Conservation (phyloP, 2,888 invertebrate species). For the Thumatha senex region DNA sequence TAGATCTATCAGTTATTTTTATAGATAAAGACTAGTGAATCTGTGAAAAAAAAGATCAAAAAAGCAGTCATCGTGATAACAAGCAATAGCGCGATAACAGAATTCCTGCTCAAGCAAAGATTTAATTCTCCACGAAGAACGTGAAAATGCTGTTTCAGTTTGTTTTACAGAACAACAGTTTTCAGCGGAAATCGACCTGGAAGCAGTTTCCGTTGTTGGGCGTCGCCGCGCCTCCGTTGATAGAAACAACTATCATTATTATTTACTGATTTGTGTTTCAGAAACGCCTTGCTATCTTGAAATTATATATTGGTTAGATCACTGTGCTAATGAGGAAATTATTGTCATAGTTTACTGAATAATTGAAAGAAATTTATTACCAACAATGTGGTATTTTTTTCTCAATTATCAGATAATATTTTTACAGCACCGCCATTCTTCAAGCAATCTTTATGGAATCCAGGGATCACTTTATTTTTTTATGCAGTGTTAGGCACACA, state of each 20-base stretch:
- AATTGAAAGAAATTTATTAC: no score
- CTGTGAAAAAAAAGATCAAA: no score
- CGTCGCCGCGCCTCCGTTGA: slow-evolving; percentile 5
- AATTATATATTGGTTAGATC: not conserved
- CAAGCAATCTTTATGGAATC: no score
- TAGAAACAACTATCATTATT: slow-evolving; percentile 8
- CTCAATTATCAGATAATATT: no score
- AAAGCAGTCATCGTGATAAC: not conserved
- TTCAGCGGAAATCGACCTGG: slow-evolving; percentile 26
- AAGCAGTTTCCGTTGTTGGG: slow-evolving; percentile 18
- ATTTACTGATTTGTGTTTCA: slow-evolving; percentile 5
- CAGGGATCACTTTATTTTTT: no score
- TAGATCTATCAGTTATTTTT: no score
- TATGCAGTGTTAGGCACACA: no score
- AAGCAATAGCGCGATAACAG: no score
- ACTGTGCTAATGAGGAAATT: not conserved
- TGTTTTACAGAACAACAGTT: slow-evolving; percentile 11
- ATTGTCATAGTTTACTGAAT: no score
- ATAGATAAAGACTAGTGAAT: no score
- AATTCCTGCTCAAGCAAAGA: not conserved
- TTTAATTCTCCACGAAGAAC: not conserved
- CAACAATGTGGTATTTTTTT: no score
- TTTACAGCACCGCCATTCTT: no score
- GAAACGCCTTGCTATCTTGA: not conserved
- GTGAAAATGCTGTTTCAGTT: slow-evolving; percentile 2